Evolutionary conservation across 2,888 invertebrate genomes (phyloP), one percentile per base, ranked within the genome.

Genomic region (Ischnus inquisitorius): DNA sequence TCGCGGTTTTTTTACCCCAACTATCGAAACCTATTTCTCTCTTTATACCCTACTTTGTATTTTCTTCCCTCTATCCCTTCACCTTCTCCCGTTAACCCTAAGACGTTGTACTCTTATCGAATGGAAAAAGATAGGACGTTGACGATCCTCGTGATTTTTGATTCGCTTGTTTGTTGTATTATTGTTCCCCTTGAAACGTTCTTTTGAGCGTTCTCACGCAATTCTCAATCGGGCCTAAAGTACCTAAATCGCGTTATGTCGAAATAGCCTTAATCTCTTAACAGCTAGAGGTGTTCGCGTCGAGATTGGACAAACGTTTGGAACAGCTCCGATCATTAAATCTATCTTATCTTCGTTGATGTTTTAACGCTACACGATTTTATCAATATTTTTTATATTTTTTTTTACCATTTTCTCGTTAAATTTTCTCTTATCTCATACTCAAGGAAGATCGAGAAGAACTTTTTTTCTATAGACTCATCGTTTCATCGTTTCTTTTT

Each of bases 241-340:
- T 41, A 48, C 41, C 41, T 19, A 39, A 64, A 48, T 67, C 79
- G 71, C 54, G 16, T 34, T 54, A 64, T 46, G 65, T 28, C 48
- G 19, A 65, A 34, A 51, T 65, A 71, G 69, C 67, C 67, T 71
- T 43, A 16, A 57, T 76, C 51, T 71, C 64, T 65, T 75, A 81
- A 65, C 62, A 48, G 60, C 48, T 72, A 72, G 28, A 67, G 81
- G 72, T 83, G 83, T 85, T 84, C 83, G 79, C 82, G 62, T 62
- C 19, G 78, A 76, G 54, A 74, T 83, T 71, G 43, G 34, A 74
- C 64, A 77, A 71, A 74, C 62, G 34, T 67, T n/a, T 75, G 60
- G 57, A 77, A 71, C 51, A 39, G 78, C 51, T 62, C 51, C 28
- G 48, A 76, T 64, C 64, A 25, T n/a, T 39, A 25, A 75, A 60